Evolutionary conservation across 2,888 invertebrate genomes (phyloP).

Genomic region (Phytoseiulus persimilis): DNA sequence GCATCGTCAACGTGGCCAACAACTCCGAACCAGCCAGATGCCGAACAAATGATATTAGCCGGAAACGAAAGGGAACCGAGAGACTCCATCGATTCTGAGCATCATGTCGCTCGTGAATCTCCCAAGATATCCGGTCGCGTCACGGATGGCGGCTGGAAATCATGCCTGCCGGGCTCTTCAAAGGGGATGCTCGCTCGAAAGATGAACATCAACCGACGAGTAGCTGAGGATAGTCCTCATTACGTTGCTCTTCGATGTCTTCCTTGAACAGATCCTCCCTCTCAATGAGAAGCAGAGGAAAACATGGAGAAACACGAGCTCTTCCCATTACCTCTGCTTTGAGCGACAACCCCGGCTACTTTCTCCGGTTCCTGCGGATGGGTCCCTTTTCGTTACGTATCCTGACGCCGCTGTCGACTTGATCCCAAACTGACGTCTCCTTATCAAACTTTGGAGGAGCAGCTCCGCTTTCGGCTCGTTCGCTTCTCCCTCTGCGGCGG

Average conservation of each 20-base stretch:
- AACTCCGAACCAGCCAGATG: too few species aligned
- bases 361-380: background rate
- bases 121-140: too few species aligned
- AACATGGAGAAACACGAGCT: background rate
- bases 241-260: background rate
- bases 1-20: too few species aligned
- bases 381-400: background rate
- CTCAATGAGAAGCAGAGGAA: background rate
- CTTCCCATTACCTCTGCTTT: background rate
- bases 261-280: background rate
- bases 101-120: too few species aligned
- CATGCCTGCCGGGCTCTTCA: too few species aligned
- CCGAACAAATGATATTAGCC: too few species aligned
- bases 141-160: too few species aligned
- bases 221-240: too few species aligned
- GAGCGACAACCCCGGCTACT: background rate
- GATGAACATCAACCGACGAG: too few species aligned
- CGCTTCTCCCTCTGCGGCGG: background rate
- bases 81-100: too few species aligned
- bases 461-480: background rate
- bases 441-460: slow-evolving; percentile 29
- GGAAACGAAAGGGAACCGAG: too few species aligned
- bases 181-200: too few species aligned
- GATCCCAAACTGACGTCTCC: slow-evolving; percentile 18
- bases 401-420: background rate